These are phyloP conservation scores for Sebastes melanostomus DNA, from an alignment of 2,797 vertebrate genomes.

Conservation along the genomic window DNA sequence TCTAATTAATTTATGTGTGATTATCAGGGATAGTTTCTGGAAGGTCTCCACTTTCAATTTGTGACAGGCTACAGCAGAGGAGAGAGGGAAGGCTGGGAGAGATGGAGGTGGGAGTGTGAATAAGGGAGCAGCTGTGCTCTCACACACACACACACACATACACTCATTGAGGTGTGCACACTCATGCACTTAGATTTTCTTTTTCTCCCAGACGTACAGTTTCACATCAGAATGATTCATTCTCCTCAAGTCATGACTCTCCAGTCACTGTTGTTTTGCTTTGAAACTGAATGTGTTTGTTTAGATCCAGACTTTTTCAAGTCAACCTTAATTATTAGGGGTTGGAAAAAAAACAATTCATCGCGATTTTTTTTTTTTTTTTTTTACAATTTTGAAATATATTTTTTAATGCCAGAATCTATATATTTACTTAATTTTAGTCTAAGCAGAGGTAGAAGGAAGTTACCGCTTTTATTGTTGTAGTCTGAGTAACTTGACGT, in stretches of 20 bases:
- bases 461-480: too few relatives aligned
- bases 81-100: constrained; percentile 59
- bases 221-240: constrained; percentile 9
- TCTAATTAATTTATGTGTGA: constrained; percentile 89
- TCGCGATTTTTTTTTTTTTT: too few relatives aligned
- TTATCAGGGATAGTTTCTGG: constrained; percentile 86
- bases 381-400: too few relatives aligned
- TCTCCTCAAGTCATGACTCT: not conserved
- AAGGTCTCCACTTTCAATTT: constrained; percentile 88
- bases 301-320: too few relatives aligned
- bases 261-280: not conserved
- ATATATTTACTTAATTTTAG: too few relatives aligned
- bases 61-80: constrained; percentile 75
- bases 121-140: constrained; percentile 19
- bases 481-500: too few relatives aligned
- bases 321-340: too few relatives aligned
- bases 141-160: not conserved
- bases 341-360: too few relatives aligned
- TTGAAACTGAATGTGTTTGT: not conserved
- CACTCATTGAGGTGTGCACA: not conserved
- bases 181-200: not conserved
- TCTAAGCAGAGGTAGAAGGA: too few relatives aligned
- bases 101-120: constrained; percentile 44
- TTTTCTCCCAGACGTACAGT: not conserved
- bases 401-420: too few relatives aligned